Evolutionary conservation across 2,113 vertebrate species (phyloP), one percentile per base, ranked within the genome.

Genomic region (Entomyzon cyanotis): DNA sequence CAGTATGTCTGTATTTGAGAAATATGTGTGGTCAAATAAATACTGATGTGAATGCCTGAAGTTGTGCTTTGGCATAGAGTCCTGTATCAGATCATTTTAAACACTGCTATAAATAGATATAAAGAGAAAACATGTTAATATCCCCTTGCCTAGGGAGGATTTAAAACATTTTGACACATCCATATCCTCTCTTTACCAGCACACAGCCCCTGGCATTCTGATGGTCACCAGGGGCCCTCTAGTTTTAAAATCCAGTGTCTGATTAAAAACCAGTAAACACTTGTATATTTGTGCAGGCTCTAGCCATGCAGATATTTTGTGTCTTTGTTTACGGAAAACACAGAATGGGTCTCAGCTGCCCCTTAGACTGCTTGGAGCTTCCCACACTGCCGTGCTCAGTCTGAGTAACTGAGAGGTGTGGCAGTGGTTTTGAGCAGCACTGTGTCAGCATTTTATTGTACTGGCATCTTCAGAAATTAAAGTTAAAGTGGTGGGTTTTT

Each of bases 361-460:
- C 47, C 39, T 41, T 11, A 53, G 12, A 27, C 19, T 58, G 37
- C 44, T 7, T 30, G 17, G 58, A 60, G 59, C 55, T 62, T 87
- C 41, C 59, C 55, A 15, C 7, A 1, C n/a, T 47, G 49, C 41
- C 0, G 0, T 52, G 68, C 84, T 84, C 42, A 20, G 19, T 24
- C 41, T 0, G 0, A 46, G 46, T n/a, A 44, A 25, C 31, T 15
- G 42, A 60, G 28, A 37, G 35, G 11, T 33, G 37, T 23, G 56
- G 31, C 23, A 12, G 63, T 37, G 37, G 46, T 30, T 65, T 63
- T 22, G 50, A 49, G 21, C 49, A 52, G 74, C 79, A 41, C 17
- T 21, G 12, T 30, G 37, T 49, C 79, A 63, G 47, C 44, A 11
- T 15, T 79, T 70, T 28, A 21, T 41, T 71, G 33, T 42, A n/a